These are phyloP conservation scores for Puntigrus tetrazona DNA, from an alignment of 2,113 vertebrate genomes.

Conservation along the genomic window DNA sequence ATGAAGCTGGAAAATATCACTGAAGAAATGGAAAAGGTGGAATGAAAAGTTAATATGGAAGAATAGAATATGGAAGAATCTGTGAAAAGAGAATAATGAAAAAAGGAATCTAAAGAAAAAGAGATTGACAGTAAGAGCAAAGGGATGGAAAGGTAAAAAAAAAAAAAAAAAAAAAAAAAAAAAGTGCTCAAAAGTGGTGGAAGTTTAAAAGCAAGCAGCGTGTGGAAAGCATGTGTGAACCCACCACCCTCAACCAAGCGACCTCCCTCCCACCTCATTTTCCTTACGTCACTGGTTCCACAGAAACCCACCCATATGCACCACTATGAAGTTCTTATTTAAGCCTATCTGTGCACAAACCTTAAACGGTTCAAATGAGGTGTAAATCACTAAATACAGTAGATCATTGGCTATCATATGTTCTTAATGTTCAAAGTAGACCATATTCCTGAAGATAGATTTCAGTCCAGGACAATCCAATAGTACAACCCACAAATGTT, in stretches of 20 bases:
- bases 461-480: not conserved
- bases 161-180: too few species aligned
- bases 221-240: constrained; percentile 50
- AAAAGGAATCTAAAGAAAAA: not conserved
- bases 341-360: not conserved
- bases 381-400: not conserved
- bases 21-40: not conserved
- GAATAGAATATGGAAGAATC: not conserved
- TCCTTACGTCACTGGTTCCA: constrained; percentile 36
- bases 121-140: not conserved
- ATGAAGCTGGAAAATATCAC: not conserved
- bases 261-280: constrained; percentile 45
- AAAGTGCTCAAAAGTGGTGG: constrained; percentile 40
- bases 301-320: constrained; percentile 1
- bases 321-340: not conserved
- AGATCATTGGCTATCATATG: not conserved
- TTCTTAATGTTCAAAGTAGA: not conserved
- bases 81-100: not conserved
- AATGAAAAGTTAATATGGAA: constrained; percentile 27
- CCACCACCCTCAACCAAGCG: constrained; percentile 53
- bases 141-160: constrained; percentile 26
- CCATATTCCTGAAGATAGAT: not conserved
- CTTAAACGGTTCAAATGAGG: not conserved
- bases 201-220: constrained; percentile 65
- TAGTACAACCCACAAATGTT: not conserved